These are phyloP conservation scores for Cryptotermes secundus DNA, from an alignment of 1,140 invertebrate genomes.

Conservation along the genomic window DNA sequence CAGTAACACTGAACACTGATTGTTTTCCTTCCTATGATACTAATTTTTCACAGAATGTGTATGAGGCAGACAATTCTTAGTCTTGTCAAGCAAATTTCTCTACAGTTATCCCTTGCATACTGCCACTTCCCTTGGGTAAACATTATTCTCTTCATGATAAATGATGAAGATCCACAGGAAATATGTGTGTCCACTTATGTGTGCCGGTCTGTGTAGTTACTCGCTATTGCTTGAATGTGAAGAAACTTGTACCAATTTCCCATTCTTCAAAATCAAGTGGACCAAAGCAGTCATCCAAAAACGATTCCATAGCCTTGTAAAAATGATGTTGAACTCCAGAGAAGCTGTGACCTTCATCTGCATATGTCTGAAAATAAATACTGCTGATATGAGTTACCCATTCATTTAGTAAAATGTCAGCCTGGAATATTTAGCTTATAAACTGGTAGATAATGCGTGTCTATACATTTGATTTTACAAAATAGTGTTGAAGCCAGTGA, in stretches of 20 bases:
- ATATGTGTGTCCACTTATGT: not conserved
- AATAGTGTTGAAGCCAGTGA: no score
- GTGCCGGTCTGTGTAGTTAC: not conserved
- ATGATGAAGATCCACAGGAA: not conserved
- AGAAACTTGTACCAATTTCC: conserved; percentile 48
- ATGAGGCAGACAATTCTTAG: not conserved
- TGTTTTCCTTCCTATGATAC: not conserved
- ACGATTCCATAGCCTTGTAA: conserved; percentile 79
- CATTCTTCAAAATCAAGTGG: conserved; percentile 69
- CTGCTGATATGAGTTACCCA: not conserved
- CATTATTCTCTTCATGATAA: not conserved
- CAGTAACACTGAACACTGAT: not conserved
- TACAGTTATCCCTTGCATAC: not conserved
- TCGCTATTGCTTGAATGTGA: conserved; percentile 34
- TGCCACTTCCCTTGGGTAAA: not conserved
- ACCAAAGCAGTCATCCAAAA: conserved; percentile 80
- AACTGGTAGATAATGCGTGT: no score
- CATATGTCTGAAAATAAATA: conserved; percentile 66
- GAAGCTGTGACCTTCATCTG: conserved; percentile 77
- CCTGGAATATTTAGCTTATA: no score
- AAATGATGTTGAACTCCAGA: conserved; percentile 69
- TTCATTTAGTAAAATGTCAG: not conserved
- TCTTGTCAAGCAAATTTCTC: not conserved
- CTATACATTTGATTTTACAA: no score
- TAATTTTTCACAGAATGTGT: not conserved